phyloP scores from a whole-genome alignment of 2,888 invertebrate species.

The Spodoptera littoralis region DNA sequence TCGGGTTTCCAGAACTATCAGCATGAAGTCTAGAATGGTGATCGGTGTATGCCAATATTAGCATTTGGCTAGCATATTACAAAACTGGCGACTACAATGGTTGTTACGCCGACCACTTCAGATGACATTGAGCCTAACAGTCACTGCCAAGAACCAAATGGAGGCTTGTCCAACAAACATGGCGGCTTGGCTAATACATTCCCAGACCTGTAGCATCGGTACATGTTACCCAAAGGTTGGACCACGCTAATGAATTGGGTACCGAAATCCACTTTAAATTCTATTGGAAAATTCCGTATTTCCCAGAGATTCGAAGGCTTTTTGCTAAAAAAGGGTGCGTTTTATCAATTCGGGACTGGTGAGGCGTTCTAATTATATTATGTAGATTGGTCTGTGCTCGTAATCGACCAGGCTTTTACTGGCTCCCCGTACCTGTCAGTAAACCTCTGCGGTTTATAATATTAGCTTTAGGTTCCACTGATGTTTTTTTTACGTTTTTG shows the following conservation, averaged over 20 bases:
- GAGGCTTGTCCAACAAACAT: slow-evolving; percentile 16
- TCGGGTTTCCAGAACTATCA: no score
- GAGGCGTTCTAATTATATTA: slow-evolving; percentile 59
- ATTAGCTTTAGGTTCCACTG: not conserved
- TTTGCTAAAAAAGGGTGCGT: slow-evolving; percentile 51
- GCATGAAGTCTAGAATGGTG: no score
- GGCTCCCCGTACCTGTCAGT: slow-evolving; percentile 24
- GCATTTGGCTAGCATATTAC: no score
- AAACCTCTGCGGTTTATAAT: not conserved
- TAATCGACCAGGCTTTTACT: slow-evolving; percentile 16
- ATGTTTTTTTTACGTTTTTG: not conserved
- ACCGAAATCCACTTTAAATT: slow-evolving; percentile 57
- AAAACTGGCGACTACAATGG: no score
- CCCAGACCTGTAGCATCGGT: slow-evolving; percentile 15
- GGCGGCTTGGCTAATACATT: slow-evolving; percentile 30
- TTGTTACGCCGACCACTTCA: no score
- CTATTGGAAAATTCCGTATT: slow-evolving; percentile 56
- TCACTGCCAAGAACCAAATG: not conserved
- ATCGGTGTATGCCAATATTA: no score
- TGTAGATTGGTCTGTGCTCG: slow-evolving; percentile 53
- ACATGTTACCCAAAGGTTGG: slow-evolving; percentile 25
- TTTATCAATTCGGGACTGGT: slow-evolving; percentile 56
- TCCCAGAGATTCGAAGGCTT: slow-evolving; percentile 45
- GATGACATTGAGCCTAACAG: no score
- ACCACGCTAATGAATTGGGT: slow-evolving; percentile 57